Base-by-base conservation (phyloP, 2,113 vertebrate species). In the Progne subis region DNA sequence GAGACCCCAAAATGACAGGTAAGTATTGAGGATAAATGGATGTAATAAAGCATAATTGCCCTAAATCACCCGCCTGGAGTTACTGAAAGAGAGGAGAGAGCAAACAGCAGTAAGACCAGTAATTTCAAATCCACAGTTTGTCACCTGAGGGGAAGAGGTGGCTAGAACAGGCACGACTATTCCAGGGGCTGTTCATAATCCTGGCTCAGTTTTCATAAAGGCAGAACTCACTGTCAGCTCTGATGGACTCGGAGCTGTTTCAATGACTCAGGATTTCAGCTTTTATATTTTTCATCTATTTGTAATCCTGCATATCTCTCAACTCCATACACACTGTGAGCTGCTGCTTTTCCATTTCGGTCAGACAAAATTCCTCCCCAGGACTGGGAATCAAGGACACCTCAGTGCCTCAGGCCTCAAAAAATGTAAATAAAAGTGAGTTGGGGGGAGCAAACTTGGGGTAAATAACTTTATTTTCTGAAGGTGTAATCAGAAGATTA, bases 61-160 rank as follows among this genome's bases (percentile, higher is more conserved):
- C 47, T 81, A 78, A 93, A 90, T 86, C 79, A 88, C 86, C 91
- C 74, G 64, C 80, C 91, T 92, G 47, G 47, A 74, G 68, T 77
- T 79, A 39, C 59, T 85, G 67, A 81, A 83, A 88, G 39, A 43
- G 26, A 80, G 23, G 32, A 81, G 29, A 60, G 82, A 83, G 55
- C 52, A 93, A 88, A 83, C 25, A 86, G 56, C 82, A 77, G 34
- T 47, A 70, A 74, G 74, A 43, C 2, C 59, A 59, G 75, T 55
- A 55, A 88, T 88, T 92, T 77, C 84, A 82, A 81, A 52, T 52
- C 26, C 63, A 50, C 18, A 28, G 39, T 55, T 91, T 83, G 44
- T 61, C 79, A 96, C 55, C 76, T 39, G 55, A 78, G 44, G 60
- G 79, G 41, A 47, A 37, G 65, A 57, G 20, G 37, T 64, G 82